Evolutionary conservation across 2,888 invertebrate genomes (phyloP), one percentile per base, ranked within the genome.

Genomic region (Gari tellinella): DNA sequence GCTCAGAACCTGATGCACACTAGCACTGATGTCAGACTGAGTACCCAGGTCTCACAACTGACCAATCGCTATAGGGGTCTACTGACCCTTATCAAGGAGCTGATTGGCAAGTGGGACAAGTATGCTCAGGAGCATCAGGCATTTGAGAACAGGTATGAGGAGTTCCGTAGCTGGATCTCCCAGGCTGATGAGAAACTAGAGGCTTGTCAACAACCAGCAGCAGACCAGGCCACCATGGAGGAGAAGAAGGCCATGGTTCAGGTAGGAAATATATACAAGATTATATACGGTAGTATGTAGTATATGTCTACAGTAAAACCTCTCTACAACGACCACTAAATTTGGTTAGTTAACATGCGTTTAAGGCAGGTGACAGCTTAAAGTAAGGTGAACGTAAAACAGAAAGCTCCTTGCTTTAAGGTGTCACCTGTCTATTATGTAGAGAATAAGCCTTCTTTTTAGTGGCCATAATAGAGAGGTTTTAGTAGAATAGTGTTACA

Each of bases 101-200:
- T 97, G 25, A 96, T 96, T 26, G 94, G 95, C 58, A 96, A 96
- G 84, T 98, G 98, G 98, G 97, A 97, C 87, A 96, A 96, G 79
- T 97, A 97, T 90, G 97, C 97, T 3, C 84, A 85, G 46, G 98
- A 98, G 92, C 98, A 98, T 91, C 97, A 97, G 91, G 97, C 97
- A 91, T 98, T 97, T 90, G 96, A 96, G 83, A 95, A 96, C 8
- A 93, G 98, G 14, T 96, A 96, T 87, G 96, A 96, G 90, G 98
- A 98, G 92, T 98, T 97, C 87, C 96, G 97, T 88, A 96, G 97
- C 88, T 98, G 98, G 97, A 95, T 98, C 26, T 96, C 96, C 84
- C 94, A 96, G 76, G 97, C 97, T 0, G 94, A 96, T 25, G 97
- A 97, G 83, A 97, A 97, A 88, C 94, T 98, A 51, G 94, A 92